Evolutionary conservation across 2,113 vertebrate genomes (phyloP).

Genomic region (Ceratotherium simum): DNA sequence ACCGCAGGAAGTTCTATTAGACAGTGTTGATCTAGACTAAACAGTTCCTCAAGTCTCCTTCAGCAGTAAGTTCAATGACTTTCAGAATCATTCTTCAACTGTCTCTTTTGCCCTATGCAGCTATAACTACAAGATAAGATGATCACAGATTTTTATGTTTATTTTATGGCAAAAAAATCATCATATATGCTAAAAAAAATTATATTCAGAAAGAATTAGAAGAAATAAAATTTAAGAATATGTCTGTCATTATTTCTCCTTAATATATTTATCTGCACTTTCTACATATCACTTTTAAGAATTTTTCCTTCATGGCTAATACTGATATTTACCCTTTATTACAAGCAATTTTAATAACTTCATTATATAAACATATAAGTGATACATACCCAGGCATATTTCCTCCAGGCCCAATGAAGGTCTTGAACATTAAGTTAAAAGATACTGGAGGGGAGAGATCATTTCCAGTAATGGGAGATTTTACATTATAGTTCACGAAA

Average conservation of each 20-base stretch:
- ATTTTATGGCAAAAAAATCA: not conserved
- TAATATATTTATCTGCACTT: not conserved
- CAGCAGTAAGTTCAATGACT: not conserved
- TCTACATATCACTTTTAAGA: not conserved
- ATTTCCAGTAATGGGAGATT: constrained; percentile 96
- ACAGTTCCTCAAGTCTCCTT: not conserved
- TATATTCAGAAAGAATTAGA: not conserved
- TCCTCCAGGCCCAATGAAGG: constrained; percentile 97
- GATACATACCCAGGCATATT: constrained; percentile 95
- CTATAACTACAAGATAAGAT: not conserved
- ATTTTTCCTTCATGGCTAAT: not conserved
- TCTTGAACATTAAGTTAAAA: constrained; percentile 99
- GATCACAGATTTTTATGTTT: not conserved
- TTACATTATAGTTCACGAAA: constrained; percentile 97
- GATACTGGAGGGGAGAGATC: constrained; percentile 95
- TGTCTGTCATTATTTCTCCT: not conserved
- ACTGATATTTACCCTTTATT: not conserved
- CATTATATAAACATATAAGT: not conserved
- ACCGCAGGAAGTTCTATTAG: not conserved
- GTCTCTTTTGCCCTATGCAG: not conserved
- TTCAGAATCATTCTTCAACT: not conserved
- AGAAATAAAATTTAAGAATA: constrained; percentile 20
- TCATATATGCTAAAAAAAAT: not conserved
- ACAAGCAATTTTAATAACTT: not conserved
- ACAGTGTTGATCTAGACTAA: not conserved